phyloP scores from a whole-genome alignment of 2,888 invertebrate species.

The Idaea straminata region DNA sequence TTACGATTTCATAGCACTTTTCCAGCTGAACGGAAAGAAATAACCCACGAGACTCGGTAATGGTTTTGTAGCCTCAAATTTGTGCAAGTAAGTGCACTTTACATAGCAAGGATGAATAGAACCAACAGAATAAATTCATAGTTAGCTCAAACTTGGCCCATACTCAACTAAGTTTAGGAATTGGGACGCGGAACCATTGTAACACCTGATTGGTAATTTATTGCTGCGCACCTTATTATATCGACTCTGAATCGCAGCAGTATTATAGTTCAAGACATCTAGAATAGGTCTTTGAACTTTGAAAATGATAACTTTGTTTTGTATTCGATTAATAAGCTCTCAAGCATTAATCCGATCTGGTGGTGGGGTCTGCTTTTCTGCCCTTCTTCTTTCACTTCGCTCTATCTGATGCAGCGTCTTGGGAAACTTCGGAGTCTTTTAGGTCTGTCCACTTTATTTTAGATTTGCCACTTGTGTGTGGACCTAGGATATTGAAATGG shows the following conservation, averaged over 20 bases:
- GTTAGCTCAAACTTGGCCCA: conserved; percentile 52
- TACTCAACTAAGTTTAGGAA: conserved; percentile 48
- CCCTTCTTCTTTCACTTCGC: too few relatives aligned
- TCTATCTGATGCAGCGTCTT: too few relatives aligned
- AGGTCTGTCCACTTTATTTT: too few relatives aligned
- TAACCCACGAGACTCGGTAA: conserved; percentile 45
- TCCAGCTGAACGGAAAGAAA: conserved; percentile 48
- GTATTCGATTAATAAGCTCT: too few relatives aligned
- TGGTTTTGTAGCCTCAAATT: conserved; percentile 51
- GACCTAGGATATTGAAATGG: too few relatives aligned
- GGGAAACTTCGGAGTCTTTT: too few relatives aligned
- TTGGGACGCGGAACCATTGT: conserved; percentile 39
- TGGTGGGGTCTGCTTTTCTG: too few relatives aligned
- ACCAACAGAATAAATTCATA: conserved; percentile 60
- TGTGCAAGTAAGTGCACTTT: conserved; percentile 60
- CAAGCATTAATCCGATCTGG: too few relatives aligned
- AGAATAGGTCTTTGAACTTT: neutral
- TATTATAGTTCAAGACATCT: neutral
- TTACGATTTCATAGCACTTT: conserved; percentile 54
- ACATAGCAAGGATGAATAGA: conserved; percentile 52
- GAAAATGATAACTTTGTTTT: too few relatives aligned
- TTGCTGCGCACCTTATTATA: conserved; percentile 36
- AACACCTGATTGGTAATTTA: conserved; percentile 58
- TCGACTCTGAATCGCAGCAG: conserved; percentile 6
- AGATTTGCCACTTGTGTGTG: too few relatives aligned